These are phyloP conservation scores for Coremacera marginata DNA, from an alignment of 2,888 invertebrate species.

Conservation along the genomic window DNA sequence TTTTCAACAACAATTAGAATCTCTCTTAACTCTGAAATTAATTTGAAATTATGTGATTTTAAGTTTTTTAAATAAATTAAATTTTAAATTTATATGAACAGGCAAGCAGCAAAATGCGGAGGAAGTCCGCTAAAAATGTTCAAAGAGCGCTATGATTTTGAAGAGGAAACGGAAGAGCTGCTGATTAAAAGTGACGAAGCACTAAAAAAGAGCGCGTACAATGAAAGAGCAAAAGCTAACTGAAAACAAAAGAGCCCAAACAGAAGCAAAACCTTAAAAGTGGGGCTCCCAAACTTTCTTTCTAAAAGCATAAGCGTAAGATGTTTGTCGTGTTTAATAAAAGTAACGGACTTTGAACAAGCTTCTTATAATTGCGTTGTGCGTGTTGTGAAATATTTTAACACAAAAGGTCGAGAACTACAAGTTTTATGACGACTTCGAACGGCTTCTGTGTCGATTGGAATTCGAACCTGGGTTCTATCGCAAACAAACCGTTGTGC, in stretches of 20 bases:
- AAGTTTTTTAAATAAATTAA: conserved; percentile 48
- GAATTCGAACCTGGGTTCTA: too few species aligned
- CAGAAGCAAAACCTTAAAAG: not conserved
- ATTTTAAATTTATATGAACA: conserved; percentile 47
- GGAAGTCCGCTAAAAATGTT: not conserved
- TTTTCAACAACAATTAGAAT: not conserved
- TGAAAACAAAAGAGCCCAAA: not conserved
- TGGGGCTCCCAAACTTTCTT: not conserved
- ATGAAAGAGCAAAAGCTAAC: not conserved
- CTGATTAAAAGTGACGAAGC: not conserved
- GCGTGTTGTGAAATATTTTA: too few species aligned
- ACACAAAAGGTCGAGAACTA: too few species aligned
- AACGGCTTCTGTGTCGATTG: too few species aligned
- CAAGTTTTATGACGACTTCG: too few species aligned
- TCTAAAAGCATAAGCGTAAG: too few species aligned
- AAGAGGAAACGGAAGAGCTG: conserved; percentile 25
- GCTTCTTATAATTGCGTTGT: too few species aligned
- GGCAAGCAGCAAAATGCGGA: conserved; percentile 38
- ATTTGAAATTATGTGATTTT: conserved; percentile 13
- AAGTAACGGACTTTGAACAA: too few species aligned
- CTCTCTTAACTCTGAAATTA: conserved; percentile 6
- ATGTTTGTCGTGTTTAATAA: not conserved
- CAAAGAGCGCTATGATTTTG: not conserved
- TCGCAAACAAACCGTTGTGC: too few species aligned
- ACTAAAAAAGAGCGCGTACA: too few species aligned